Conservation (phyloP, 2,888 invertebrate species). For the Ceraclea dissimilis region DNA sequence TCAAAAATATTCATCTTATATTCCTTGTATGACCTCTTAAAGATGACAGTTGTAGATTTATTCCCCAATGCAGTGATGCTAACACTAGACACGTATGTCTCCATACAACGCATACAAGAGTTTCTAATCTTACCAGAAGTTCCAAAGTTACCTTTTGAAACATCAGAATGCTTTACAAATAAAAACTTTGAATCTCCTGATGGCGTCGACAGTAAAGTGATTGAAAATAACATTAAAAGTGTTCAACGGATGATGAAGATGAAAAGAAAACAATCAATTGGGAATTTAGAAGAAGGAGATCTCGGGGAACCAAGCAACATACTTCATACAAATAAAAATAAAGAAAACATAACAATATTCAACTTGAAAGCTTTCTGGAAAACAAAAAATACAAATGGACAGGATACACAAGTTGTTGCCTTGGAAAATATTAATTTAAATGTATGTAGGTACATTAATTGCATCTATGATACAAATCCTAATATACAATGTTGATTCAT, state of each 20-base stretch:
- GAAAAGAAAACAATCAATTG: neutral
- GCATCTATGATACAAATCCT: neutral
- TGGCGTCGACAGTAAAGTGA: neutral
- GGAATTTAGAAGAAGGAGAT: neutral
- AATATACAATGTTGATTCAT: too few species aligned
- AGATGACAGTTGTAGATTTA: slow-evolving; percentile 70
- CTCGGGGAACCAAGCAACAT: neutral
- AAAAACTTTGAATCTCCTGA: neutral
- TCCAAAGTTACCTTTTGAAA: neutral
- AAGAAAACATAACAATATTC: neutral
- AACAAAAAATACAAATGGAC: neutral
- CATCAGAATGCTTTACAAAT: neutral
- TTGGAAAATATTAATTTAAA: slow-evolving; percentile 2
- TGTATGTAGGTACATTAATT: neutral
- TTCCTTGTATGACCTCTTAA: slow-evolving; percentile 72
- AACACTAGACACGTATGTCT: slow-evolving; percentile 67
- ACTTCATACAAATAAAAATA: neutral
- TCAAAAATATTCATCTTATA: slow-evolving; percentile 72
- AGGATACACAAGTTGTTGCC: neutral
- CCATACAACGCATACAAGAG: slow-evolving; percentile 61
- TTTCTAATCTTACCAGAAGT: slow-evolving; percentile 47
- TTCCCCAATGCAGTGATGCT: slow-evolving; percentile 72
- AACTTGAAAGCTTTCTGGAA: slow-evolving; percentile 1
- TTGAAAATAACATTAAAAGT: neutral
- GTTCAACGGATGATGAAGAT: neutral